Conservation (phyloP, 2,888 invertebrate species). For the Conchocele bisecta region DNA sequence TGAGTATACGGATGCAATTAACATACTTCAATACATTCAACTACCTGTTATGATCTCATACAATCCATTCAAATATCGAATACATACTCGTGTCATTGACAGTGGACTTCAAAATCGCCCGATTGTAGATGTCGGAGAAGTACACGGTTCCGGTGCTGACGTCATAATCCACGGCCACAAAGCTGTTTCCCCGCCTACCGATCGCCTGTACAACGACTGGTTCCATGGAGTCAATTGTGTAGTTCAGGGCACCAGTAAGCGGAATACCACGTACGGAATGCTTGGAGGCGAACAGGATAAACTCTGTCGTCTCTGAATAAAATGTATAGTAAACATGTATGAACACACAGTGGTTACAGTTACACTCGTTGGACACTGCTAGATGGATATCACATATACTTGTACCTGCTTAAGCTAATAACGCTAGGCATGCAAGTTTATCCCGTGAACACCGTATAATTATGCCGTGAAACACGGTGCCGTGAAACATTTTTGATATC, state of each 20-base stretch:
- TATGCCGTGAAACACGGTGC: too few relatives aligned
- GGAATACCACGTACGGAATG: conserved; percentile 95
- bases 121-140: conserved; percentile 95
- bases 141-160: conserved; percentile 94
- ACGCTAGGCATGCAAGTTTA: too few relatives aligned
- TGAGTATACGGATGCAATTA: too few relatives aligned
- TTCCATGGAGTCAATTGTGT: conserved; percentile 91
- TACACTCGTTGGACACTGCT: too few relatives aligned
- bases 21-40: too few relatives aligned
- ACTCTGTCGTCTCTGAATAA: conserved; percentile 89
- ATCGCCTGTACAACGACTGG: conserved; percentile 88
- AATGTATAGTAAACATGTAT: conserved; percentile 4
- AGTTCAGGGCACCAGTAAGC: conserved; percentile 59
- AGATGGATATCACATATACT: too few relatives aligned
- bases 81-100: conserved; percentile 21
- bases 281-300: conserved; percentile 97
- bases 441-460: too few relatives aligned
- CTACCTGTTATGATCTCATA: too few relatives aligned
- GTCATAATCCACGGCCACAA: conserved; percentile 97
- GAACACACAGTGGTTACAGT: too few relatives aligned
- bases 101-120: conserved; percentile 76
- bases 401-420: too few relatives aligned
- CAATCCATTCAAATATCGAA: too few relatives aligned
- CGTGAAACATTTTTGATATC: too few relatives aligned
- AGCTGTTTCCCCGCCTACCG: conserved; percentile 91